Percentiles rank a stretch among this genome's conserved stretches.
These are phyloP conservation scores for Patagioenas fasciata DNA, from an alignment of 2,113 vertebrate genomes.

Conservation along the genomic window DNA sequence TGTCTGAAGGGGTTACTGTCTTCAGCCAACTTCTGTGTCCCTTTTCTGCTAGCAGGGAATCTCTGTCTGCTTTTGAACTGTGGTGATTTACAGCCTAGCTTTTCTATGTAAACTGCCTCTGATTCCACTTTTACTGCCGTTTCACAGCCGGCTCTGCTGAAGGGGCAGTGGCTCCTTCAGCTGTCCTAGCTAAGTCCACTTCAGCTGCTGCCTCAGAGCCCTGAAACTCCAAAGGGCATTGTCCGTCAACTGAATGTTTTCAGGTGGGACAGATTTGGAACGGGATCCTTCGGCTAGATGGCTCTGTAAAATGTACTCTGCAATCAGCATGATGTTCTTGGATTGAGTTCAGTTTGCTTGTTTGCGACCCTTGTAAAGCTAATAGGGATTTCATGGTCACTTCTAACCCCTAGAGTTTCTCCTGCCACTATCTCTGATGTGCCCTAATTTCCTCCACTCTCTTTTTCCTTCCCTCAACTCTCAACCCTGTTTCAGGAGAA, in stretches of 20 bases:
- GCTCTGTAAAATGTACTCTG: neutral
- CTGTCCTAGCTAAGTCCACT: neutral
- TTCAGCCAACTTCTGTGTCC: neutral
- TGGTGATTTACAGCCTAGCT: conserved; percentile 45
- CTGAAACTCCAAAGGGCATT: neutral
- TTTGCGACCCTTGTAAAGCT: conserved; percentile 35
- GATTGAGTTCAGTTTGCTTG: conserved; percentile 37
- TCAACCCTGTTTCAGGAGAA: conserved; percentile 80
- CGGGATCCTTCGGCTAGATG: neutral
- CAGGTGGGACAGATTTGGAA: conserved; percentile 12
- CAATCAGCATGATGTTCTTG: conserved; percentile 1
- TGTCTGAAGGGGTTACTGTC: conserved; percentile 52
- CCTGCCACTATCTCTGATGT: conserved; percentile 28
- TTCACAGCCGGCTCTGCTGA: neutral
- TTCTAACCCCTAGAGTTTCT: conserved; percentile 39
- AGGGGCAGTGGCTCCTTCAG: neutral
- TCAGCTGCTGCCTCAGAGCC: neutral
- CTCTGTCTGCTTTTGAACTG: conserved; percentile 48
- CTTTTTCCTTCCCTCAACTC: conserved; percentile 58
- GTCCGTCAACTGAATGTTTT: neutral
- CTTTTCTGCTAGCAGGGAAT: conserved; percentile 8
- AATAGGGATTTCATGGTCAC: conserved; percentile 51
- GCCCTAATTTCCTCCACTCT: conserved; percentile 69
- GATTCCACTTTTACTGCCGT: conserved; percentile 25
- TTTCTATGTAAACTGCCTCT: conserved; percentile 23